phyloP scores from a whole-genome alignment of 2,888 invertebrate species.

The Notodonta dromedarius region DNA sequence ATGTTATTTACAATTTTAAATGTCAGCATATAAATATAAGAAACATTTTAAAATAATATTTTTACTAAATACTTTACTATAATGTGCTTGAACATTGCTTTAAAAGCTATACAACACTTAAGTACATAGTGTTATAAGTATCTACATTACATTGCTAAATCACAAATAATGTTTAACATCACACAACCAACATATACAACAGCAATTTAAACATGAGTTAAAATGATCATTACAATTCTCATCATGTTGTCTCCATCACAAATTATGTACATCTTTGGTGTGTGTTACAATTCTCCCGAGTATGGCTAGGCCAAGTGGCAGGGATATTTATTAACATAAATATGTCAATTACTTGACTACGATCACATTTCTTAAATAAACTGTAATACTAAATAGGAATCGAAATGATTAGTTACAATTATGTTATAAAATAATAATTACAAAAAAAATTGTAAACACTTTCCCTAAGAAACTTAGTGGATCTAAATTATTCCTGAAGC shows the following conservation, averaged over 20 bases:
- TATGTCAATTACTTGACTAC: conserved; percentile 10
- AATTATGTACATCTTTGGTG: conserved; percentile 28
- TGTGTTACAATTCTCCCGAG: conserved; percentile 10
- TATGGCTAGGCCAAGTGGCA: conserved; percentile 4
- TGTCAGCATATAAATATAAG: neutral
- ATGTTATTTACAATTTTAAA: too few species aligned
- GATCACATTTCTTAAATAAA: conserved; percentile 38
- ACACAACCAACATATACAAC: conserved; percentile 25
- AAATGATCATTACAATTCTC: conserved; percentile 2
- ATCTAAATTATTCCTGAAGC: neutral
- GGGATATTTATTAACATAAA: neutral
- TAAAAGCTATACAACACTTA: conserved; percentile 38
- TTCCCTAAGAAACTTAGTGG: neutral
- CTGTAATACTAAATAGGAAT: conserved; percentile 32
- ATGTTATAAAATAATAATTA: neutral
- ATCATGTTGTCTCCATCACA: neutral
- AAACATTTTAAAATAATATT: neutral
- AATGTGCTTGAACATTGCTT: conserved; percentile 12
- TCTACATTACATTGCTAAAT: conserved; percentile 4
- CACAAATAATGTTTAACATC: conserved; percentile 9
- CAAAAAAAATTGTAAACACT: neutral
- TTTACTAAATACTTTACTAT: neutral
- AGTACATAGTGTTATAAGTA: conserved; percentile 26
- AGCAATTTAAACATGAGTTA: conserved; percentile 4
- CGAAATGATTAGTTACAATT: conserved; percentile 5